Evolutionary conservation across 2,888 invertebrate genomes (phyloP), one percentile per base, ranked within the genome.

Genomic region (Ethmia dodecea): DNA sequence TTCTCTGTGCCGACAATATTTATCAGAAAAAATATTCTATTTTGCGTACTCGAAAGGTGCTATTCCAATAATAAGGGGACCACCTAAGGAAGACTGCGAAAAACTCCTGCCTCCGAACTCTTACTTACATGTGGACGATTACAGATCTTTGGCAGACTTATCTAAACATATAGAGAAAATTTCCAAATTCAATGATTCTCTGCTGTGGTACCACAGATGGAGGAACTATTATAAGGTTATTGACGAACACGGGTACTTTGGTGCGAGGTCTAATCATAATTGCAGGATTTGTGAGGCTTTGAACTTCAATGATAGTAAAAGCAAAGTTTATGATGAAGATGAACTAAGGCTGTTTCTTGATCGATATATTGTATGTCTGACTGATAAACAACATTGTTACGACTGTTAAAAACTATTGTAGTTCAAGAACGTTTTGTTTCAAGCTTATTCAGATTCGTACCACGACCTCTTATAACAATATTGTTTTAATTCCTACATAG

Each of bases 1-100:
- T 55, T 88, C 90, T 0, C 88, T 89, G 47, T 93, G 93, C 54
- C 76, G 78, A 4, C 90, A 92, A 56, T 93, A 93, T 50, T 66
- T 93, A 28, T 92, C 92, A 0, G 93, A 93, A 55, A 93, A 93
- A 60, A 58, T 88, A 1, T 93, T 89, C 70, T 89, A 91, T 81
- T 87, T 92, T 47, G 90, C 89, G 0, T 91, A 88, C 48, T 53
- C 69, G 1, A 91, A 90, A 60, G 86, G 87, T 10, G 79, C 90
- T 0, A 87, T 92, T 18, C 92, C 92, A 0, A 68, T 92, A 2
- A 89, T 92, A 26, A 88, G 91, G 87, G 93, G 92, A 0, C 80
- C 89, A 2, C 58, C 81, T 1, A 34, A 29, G 64, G 79, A 53
- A 79, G 90, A 79, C 34, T 77, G 77, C 45, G 52, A 71, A 15